These are phyloP conservation scores for Acronicta aceris DNA, from an alignment of 2,888 invertebrate genomes.

Conservation along the genomic window DNA sequence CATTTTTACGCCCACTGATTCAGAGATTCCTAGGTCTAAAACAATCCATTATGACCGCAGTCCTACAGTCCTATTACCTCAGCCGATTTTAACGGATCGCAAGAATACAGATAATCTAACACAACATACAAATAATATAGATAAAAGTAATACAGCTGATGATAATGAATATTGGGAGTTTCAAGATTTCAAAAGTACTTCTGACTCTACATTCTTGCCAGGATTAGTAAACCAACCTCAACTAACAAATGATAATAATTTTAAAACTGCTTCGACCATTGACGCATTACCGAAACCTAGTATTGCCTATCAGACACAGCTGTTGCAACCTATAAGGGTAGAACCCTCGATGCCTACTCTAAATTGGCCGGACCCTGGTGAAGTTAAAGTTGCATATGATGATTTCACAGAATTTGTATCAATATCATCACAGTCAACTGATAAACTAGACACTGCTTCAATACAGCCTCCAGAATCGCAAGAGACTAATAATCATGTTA, in stretches of 20 bases:
- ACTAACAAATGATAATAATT: slow-evolving; percentile 39
- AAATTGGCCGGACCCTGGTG: slow-evolving; percentile 87
- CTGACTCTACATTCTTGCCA: slow-evolving; percentile 44
- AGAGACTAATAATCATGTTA: slow-evolving; percentile 8
- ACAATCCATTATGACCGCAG: slow-evolving; percentile 83
- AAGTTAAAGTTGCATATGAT: slow-evolving; percentile 83
- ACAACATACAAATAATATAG: slow-evolving; percentile 15
- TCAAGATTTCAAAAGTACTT: slow-evolving; percentile 78
- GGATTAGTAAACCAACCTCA: slow-evolving; percentile 20
- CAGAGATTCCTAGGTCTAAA: slow-evolving; percentile 86
- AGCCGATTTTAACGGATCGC: slow-evolving; percentile 57
- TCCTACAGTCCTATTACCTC: slow-evolving; percentile 72
- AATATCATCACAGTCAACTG: slow-evolving; percentile 66
- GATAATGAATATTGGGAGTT: slow-evolving; percentile 83
- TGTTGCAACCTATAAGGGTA: slow-evolving; percentile 83
- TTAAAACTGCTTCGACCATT: slow-evolving; percentile 42
- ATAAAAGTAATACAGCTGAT: slow-evolving; percentile 57
- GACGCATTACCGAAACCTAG: slow-evolving; percentile 55
- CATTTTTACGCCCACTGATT: slow-evolving; percentile 87
- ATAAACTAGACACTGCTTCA: slow-evolving; percentile 33
- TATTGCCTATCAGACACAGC: slow-evolving; percentile 69
- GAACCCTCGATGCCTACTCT: slow-evolving; percentile 81
- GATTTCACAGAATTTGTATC: slow-evolving; percentile 83
- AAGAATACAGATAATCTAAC: slow-evolving; percentile 48
- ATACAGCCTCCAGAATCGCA: slow-evolving; percentile 10